Conservation (phyloP, 2,797 vertebrate species). For the Emydoidea blandingii region DNA sequence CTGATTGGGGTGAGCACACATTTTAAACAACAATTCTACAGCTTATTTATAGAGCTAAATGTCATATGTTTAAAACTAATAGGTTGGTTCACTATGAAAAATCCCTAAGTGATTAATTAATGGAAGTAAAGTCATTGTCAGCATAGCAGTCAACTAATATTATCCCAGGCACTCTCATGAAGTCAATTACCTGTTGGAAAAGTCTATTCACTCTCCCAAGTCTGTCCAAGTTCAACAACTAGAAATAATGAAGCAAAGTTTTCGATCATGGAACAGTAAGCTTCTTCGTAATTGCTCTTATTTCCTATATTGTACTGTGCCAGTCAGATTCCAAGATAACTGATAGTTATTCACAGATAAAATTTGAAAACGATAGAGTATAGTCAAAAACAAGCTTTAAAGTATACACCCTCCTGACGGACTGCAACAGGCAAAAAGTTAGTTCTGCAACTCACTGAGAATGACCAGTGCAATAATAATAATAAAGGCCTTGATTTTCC, state of each 20-base stretch:
- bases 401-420: neutral
- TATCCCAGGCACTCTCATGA: slow-evolving; percentile 57
- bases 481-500: neutral
- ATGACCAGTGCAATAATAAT: neutral
- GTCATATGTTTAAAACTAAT: slow-evolving; percentile 70
- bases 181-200: slow-evolving; percentile 73
- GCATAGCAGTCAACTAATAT: slow-evolving; percentile 57
- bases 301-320: neutral
- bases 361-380: neutral
- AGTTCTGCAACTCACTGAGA: neutral
- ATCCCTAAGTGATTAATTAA: slow-evolving; percentile 66
- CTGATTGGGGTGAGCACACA: slow-evolving; percentile 31
- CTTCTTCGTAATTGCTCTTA: slow-evolving; percentile 21
- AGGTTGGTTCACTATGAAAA: slow-evolving; percentile 64
- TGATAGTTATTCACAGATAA: neutral
- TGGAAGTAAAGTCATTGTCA: slow-evolving; percentile 48
- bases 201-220: slow-evolving; percentile 24
- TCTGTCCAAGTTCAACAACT: slow-evolving; percentile 52
- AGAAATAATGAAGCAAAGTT: slow-evolving; percentile 39
- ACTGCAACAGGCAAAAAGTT: neutral
- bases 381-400: neutral
- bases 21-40: slow-evolving; percentile 61
- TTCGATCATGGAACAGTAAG: slow-evolving; percentile 3
- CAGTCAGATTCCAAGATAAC: neutral
- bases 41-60: slow-evolving; percentile 65